Conservation (phyloP, 2,797 vertebrate genomes). For the Acrossocheilus fasciatus region DNA sequence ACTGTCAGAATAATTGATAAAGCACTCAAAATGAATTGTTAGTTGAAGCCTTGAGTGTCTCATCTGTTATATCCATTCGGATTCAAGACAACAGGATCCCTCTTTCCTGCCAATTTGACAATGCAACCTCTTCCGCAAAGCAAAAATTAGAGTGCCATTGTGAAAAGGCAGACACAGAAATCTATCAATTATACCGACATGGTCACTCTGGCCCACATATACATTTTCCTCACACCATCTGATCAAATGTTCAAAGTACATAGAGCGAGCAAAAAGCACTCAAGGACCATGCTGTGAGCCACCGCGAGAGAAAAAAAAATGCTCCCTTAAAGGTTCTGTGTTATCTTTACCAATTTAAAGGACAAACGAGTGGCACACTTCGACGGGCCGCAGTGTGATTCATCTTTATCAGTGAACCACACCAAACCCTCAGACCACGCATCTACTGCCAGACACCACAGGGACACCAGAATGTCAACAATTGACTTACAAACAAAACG, state of each 20-base stretch:
- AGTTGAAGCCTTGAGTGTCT: conserved; percentile 5
- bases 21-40: conserved; percentile 13
- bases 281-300: conserved; percentile 16
- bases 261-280: conserved; percentile 6
- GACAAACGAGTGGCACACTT: conserved; percentile 48
- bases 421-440: conserved; percentile 42
- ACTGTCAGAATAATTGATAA: conserved; percentile 25
- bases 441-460: conserved; percentile 28
- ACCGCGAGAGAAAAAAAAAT: background rate
- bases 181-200: conserved; percentile 3
- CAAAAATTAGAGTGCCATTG: conserved; percentile 20
- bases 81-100: background rate
- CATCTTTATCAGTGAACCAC: conserved; percentile 56
- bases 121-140: background rate
- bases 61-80: background rate
- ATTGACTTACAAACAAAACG: conserved; percentile 51
- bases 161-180: conserved; percentile 6
- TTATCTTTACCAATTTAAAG: conserved; percentile 55
- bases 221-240: conserved; percentile 6
- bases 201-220: conserved; percentile 1
- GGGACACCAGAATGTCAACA: conserved; percentile 57
- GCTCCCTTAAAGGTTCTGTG: conserved; percentile 45
- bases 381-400: conserved; percentile 36
- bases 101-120: conserved; percentile 12
- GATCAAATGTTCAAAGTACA: conserved; percentile 14